Base-by-base conservation (phyloP, 1,140 invertebrate species). In the Aphelinus atriplicis region DNA sequence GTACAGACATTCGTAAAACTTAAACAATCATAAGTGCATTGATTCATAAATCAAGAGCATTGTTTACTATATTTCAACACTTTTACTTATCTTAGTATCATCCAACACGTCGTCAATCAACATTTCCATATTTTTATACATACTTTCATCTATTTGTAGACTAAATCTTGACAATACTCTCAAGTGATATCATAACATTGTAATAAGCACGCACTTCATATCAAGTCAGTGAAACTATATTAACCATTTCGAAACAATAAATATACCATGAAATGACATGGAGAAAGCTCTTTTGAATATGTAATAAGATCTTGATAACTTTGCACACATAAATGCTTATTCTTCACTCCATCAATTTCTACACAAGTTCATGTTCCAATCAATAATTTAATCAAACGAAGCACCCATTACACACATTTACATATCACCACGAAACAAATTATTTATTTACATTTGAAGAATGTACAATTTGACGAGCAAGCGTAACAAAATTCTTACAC, bases 371-470 rank as follows among this genome's bases (percentile, higher is more conserved):
- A 26, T 26, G 26, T 26, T 26, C 26, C 26, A 26, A 26, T 26
- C 26, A 26, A 26, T 26, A 26, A 26, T 26, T 26, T 26, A 26
- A 26, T 26, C 26, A 26, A 26, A 26, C 26, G 26, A 26, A 26
- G 26, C 26, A 26, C 26, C 26, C 26, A 26, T 26, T 26, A 26
- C 26, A 26, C 26, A 26, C 26, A 26, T 26, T 67, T 74, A 68
- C 57, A 74, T 60, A 63, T 58, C 57, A 62, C 58, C 53, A 61
- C 66, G 47, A 64, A 70, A 64, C 58, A 63, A 75, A 69, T 53
- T 64, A 75, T 26, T 69, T 75, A 75, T 75, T 75, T 75, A 75
- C 73, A 75, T 63, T 69, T 57, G 60, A 46, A 58, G 7, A 75
- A 75, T 75, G 42, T 75, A 75, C 66, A 75, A 68, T 75, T 69